These are phyloP conservation scores for Scopus umbretta DNA, from an alignment of 2,113 vertebrate genomes.

Conservation along the genomic window DNA sequence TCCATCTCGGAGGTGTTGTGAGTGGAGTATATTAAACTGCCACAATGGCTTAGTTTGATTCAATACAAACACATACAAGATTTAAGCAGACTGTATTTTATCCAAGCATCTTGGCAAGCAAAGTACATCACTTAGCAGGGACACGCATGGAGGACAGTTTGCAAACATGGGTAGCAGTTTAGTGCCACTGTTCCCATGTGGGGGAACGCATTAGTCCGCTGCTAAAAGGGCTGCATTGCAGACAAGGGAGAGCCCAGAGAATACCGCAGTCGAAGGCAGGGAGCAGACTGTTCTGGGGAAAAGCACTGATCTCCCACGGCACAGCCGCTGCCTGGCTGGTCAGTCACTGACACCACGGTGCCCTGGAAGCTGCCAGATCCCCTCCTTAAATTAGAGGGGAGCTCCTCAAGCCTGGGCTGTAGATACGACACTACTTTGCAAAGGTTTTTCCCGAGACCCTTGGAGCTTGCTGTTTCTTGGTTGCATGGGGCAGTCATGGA, in stretches of 20 bases:
- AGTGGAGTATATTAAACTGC: constrained; percentile 31
- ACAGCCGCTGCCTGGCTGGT: not conserved
- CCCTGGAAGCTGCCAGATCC: not conserved
- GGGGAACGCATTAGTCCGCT: not conserved
- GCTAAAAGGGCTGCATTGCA: not conserved
- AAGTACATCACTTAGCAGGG: not conserved
- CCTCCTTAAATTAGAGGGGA: not conserved
- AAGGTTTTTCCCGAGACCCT: not conserved
- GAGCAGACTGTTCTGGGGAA: not conserved
- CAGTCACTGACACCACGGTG: not conserved
- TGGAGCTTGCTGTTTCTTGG: not conserved
- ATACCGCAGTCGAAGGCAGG: not conserved
- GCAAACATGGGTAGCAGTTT: constrained; percentile 4
- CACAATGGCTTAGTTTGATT: not conserved
- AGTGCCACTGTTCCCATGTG: not conserved
- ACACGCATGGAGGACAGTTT: not conserved
- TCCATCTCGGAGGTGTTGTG: not conserved
- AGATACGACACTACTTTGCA: fast-evolving
- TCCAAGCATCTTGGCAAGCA: not conserved
- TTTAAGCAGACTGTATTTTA: constrained; percentile 13
- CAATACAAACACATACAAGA: not conserved
- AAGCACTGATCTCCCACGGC: not conserved
- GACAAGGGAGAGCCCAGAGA: not conserved
- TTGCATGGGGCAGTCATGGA: not conserved
- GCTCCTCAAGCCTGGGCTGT: not conserved